These are phyloP conservation scores for Rhea pennata DNA, from an alignment of 2,113 vertebrate genomes.

Conservation along the genomic window DNA sequence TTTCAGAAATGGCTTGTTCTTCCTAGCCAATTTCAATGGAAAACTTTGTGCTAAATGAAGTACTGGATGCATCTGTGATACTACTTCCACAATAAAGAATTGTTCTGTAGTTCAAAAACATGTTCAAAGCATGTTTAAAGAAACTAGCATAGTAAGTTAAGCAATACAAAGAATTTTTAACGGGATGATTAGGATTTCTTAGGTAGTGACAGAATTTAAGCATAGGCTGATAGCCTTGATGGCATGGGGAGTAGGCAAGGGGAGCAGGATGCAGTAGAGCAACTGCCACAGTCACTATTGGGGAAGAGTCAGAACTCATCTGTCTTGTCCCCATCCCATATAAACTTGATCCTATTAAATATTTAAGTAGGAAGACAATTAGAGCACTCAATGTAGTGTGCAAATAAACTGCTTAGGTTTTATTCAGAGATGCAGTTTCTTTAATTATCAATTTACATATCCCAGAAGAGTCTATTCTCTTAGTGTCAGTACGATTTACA, in stretches of 20 bases:
- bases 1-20: not conserved
- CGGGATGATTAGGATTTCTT: not conserved
- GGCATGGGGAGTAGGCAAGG: not conserved
- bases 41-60: not conserved
- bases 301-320: not conserved
- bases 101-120: not conserved
- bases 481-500: slow-evolving; percentile 21
- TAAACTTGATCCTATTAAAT: not conserved
- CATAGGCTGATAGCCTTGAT: not conserved
- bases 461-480: slow-evolving; percentile 7
- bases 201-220: not conserved
- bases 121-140: not conserved
- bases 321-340: not conserved
- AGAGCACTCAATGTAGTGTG: not conserved
- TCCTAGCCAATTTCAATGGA: not conserved
- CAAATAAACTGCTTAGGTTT: not conserved
- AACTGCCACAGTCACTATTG: not conserved
- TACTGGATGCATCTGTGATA: not conserved
- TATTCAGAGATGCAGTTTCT: not conserved
- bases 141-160: not conserved
- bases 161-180: not conserved
- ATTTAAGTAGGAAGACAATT: not conserved
- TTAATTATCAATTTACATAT: not conserved
- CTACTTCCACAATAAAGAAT: not conserved
- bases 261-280: not conserved